These are phyloP conservation scores for Drosophila kurseongensis DNA, from an alignment of 1,140 invertebrate genomes.

Conservation along the genomic window DNA sequence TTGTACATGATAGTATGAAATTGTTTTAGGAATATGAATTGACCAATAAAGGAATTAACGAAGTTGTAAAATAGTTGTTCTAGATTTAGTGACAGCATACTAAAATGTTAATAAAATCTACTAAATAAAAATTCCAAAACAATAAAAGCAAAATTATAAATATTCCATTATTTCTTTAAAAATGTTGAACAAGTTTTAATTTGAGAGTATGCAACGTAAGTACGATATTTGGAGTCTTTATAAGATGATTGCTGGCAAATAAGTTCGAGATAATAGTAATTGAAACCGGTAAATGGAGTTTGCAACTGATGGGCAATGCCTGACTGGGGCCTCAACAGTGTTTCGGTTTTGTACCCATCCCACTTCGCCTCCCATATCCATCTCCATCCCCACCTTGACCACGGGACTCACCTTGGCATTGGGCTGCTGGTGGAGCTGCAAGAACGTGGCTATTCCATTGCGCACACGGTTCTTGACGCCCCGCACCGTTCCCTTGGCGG, in stretches of 20 bases:
- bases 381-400: conserved; percentile 7
- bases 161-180: too few relatives aligned
- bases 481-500: conserved; percentile 95
- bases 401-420: conserved; percentile 88
- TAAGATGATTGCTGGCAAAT: background rate
- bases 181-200: too few relatives aligned
- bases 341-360: background rate
- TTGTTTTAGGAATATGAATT: too few relatives aligned
- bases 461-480: conserved; percentile 97
- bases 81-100: too few relatives aligned
- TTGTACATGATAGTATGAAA: too few relatives aligned
- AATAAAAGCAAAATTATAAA: too few relatives aligned
- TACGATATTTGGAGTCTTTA: background rate
- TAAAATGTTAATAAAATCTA: too few relatives aligned
- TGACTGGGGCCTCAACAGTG: background rate
- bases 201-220: background rate
- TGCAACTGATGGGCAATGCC: background rate
- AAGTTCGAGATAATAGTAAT: background rate
- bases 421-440: conserved; percentile 90
- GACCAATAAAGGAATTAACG: too few relatives aligned
- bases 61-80: too few relatives aligned
- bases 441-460: conserved; percentile 97
- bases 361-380: background rate
- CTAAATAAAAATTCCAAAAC: too few relatives aligned
- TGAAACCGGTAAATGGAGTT: conserved; percentile 1